These are phyloP conservation scores for Thalassaphorura encarpata DNA, from an alignment of 1,140 invertebrate species.

Conservation along the genomic window DNA sequence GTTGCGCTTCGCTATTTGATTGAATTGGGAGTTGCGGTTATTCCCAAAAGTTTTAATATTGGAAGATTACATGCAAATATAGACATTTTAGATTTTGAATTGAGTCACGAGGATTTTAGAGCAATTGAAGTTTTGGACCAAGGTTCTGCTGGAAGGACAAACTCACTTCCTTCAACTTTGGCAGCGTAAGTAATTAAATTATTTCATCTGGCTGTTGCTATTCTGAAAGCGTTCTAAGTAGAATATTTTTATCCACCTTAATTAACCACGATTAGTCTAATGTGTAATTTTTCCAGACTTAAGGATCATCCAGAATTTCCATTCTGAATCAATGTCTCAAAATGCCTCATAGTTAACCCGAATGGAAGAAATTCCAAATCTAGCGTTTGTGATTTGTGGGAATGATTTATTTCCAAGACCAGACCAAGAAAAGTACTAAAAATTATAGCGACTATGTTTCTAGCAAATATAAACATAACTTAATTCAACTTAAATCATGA, in stretches of 20 bases:
- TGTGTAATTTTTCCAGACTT: too few relatives aligned
- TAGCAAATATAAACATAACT: too few relatives aligned
- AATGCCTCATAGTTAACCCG: too few relatives aligned
- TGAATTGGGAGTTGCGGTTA: conserved; percentile 36
- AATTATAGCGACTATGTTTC: too few relatives aligned
- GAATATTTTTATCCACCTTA: not conserved
- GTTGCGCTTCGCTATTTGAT: conserved; percentile 39
- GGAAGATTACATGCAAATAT: conserved; percentile 38
- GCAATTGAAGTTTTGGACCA: conserved; percentile 46
- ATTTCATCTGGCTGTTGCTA: not conserved
- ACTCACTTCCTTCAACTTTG: not conserved
- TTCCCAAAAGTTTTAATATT: conserved; percentile 39
- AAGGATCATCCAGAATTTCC: not conserved
- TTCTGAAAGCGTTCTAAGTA: conserved; percentile 38
- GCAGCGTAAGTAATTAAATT: not conserved
- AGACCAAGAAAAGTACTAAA: too few relatives aligned
- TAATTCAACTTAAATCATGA: too few relatives aligned
- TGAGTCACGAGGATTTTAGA: conserved; percentile 45
- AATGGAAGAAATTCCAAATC: too few relatives aligned
- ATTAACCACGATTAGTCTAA: too few relatives aligned
- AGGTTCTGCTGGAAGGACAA: conserved; percentile 42
- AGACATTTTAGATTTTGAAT: conserved; percentile 47
- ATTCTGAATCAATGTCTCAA: too few relatives aligned
- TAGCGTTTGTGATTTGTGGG: too few relatives aligned
- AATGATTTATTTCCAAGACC: too few relatives aligned